Base-by-base conservation (phyloP, 2,888 invertebrate genomes). In the Laspeyria flexula region DNA sequence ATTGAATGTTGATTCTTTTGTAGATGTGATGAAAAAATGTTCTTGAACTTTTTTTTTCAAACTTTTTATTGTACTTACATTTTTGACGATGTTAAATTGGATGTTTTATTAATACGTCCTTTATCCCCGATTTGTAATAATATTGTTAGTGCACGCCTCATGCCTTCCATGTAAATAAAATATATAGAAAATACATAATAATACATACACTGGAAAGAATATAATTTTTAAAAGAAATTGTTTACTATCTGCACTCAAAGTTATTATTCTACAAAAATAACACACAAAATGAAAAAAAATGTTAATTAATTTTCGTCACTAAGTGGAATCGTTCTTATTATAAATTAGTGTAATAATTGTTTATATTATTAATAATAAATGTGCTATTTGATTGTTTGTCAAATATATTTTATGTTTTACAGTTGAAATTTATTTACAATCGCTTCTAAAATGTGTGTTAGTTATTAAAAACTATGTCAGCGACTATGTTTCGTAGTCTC, bases 101-200 rank as follows among this genome's bases (percentile, higher is more conserved):
- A 67, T 62, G 62, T 66, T 73, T 73, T 65, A 73, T 66, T 49
- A 27, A 61, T n/a, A 63, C 58, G 69, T 65, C 65, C 66, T 65
- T 39, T 48, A 66, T 60, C 61, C 71, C 66, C 61, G 69, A 62
- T 71, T 68, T 71, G 63, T 73, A 72, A 70, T 67, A 59, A 64
- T 68, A 73, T 70, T 49, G 57, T 69, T 62, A 71, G 59, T 76
- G 82, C 82, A 81, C 86, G 83, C 83, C 81, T 87, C 75, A 84
- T 79, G 87, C 89, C 88, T 89, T 89, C 87, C 87, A 86, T 90
- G 89, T 88, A 88, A 77, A 89, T 89, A 88, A 79, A 64, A 75
- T 75, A 73, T 72, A 71, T 69, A 67, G 54, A 64, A 48, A 64
- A 63, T 60, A 68, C 56, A 57, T 63, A 56, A 47, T 60, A 60